phyloP scores from a whole-genome alignment of 1,140 invertebrate genomes.

The Lithobius niger region DNA sequence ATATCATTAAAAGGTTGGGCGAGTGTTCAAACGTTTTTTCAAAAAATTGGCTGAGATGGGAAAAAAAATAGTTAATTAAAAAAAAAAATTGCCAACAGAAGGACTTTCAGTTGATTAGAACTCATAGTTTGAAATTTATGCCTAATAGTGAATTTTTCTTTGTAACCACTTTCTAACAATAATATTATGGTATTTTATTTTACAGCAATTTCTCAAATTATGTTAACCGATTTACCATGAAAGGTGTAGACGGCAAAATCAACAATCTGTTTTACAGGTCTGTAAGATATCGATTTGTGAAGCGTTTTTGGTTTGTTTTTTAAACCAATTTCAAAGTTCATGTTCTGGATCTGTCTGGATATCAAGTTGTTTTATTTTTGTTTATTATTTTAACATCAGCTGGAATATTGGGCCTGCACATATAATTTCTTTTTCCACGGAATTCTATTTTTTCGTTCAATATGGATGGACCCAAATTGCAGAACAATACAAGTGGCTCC shows the following conservation, averaged over 20 bases:
- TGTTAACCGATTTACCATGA: conserved; percentile 74
- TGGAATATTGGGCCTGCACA: conserved; percentile 80
- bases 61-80: no score
- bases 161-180: no score
- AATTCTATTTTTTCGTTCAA: conserved; percentile 84
- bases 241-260: conserved; percentile 38
- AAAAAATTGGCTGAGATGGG: no score
- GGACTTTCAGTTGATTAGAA: no score
- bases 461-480: conserved; percentile 70
- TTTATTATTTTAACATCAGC: background rate
- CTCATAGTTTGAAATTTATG: no score
- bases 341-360: background rate
- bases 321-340: background rate
- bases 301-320: background rate
- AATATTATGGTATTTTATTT: no score
- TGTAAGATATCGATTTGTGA: conserved; percentile 8
- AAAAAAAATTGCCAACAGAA: no score
- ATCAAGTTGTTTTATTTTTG: background rate
- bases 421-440: conserved; percentile 81
- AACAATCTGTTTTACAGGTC: conserved; percentile 78
- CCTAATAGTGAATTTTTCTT: no score
- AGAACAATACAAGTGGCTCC: conserved; percentile 81
- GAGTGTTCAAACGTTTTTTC: no score
- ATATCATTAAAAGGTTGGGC: no score
- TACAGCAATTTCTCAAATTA: conserved; percentile 79